Evolutionary conservation across 2,113 vertebrate genomes (phyloP).

Genomic region (Puffinus mauretanicus): DNA sequence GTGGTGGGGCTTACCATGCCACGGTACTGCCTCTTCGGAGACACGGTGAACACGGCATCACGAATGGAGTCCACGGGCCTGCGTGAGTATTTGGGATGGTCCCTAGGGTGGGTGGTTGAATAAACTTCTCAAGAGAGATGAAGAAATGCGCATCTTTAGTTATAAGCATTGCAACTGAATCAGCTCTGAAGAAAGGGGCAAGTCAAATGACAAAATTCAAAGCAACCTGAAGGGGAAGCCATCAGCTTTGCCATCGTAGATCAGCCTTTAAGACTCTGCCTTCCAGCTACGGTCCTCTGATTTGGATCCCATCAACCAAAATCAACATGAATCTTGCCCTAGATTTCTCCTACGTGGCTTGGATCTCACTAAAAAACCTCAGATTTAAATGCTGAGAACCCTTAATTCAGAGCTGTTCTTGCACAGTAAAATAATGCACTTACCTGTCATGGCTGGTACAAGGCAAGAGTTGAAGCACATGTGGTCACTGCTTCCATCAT

Average conservation of each 20-base stretch:
- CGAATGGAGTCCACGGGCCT: slow-evolving; percentile 92
- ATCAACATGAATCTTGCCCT: neutral
- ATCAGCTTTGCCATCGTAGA: neutral
- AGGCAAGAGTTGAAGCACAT: neutral
- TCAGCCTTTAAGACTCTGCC: neutral
- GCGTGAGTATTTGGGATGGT: slow-evolving; percentile 71
- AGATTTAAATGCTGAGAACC: neutral
- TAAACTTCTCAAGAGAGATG: neutral
- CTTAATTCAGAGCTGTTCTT: neutral
- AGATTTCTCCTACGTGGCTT: neutral
- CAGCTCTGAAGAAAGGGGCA: neutral
- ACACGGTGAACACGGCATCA: slow-evolving; percentile 91
- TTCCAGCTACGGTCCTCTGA: neutral
- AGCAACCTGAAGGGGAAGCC: neutral
- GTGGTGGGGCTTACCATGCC: slow-evolving; percentile 92
- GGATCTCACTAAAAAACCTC: neutral
- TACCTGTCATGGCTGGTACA: neutral
- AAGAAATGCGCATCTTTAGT: neutral
- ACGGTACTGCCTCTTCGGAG: slow-evolving; percentile 93
- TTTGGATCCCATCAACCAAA: neutral
- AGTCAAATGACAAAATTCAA: neutral
- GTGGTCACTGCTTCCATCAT: neutral
- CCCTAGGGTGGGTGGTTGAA: neutral
- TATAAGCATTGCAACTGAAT: neutral
- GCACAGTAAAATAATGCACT: neutral